Conservation (phyloP, 2,113 vertebrate species). For the Mandrillus leucophaeus region DNA sequence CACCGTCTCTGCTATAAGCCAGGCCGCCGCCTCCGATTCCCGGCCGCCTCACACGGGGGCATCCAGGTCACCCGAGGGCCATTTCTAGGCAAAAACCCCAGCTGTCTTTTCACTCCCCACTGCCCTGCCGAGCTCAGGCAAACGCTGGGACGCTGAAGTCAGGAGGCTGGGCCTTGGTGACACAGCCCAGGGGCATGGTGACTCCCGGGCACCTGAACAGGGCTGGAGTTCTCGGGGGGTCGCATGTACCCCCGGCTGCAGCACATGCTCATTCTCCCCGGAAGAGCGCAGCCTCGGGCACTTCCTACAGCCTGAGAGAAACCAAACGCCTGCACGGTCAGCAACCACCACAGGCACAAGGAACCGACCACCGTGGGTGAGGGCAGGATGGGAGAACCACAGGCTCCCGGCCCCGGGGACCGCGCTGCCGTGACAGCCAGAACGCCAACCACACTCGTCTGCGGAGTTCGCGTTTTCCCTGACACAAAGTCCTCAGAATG, state of each 20-base stretch:
- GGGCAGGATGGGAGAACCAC: not conserved
- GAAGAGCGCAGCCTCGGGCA: accelerated
- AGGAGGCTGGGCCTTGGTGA: not conserved
- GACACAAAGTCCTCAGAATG: too few relatives aligned
- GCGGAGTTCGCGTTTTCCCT: not conserved
- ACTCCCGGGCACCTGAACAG: too few relatives aligned
- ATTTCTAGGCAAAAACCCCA: not conserved
- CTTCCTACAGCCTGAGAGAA: not conserved
- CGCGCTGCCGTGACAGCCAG: too few relatives aligned
- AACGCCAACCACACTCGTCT: not conserved
- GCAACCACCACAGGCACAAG: not conserved
- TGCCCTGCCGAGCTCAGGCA: not conserved
- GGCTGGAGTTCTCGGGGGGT: not conserved
- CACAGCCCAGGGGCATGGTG: not conserved
- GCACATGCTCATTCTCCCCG: accelerated
- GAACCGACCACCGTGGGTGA: not conserved
- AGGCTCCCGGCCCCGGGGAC: too few relatives aligned
- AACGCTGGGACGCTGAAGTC: not conserved
- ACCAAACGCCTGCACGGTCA: not conserved
- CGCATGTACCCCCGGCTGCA: accelerated
- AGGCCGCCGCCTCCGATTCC: accelerated
- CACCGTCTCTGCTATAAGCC: not conserved
- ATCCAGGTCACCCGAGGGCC: too few relatives aligned
- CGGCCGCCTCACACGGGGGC: not conserved
- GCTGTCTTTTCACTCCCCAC: not conserved